phyloP scores from a whole-genome alignment of 2,888 invertebrate genomes.

The Apotomis turbidana region DNA sequence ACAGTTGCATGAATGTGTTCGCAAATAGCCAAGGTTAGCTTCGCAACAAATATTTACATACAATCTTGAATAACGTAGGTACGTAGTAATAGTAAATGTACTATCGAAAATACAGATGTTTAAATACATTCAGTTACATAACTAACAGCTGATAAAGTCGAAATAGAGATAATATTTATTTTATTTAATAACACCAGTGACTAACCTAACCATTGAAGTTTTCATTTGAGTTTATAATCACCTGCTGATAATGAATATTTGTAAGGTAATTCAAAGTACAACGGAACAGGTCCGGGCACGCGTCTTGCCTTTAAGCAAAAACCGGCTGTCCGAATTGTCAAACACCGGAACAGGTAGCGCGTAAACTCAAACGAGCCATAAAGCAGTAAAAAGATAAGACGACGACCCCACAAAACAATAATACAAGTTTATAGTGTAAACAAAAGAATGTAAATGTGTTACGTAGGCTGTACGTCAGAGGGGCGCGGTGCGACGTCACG shows the following conservation, averaged over 20 bases:
- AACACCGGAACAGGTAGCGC: constrained; percentile 52
- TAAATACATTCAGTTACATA: constrained; percentile 25
- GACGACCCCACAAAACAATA: constrained; percentile 76
- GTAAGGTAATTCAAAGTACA: constrained; percentile 19
- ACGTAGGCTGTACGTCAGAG: constrained; percentile 71
- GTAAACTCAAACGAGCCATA: constrained; percentile 64
- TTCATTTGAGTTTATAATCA: constrained; percentile 21
- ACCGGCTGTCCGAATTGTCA: constrained; percentile 25
- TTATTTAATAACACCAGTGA: constrained; percentile 19
- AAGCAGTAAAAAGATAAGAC: constrained; percentile 78
- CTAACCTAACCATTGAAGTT: constrained; percentile 3
- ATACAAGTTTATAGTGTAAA: constrained; percentile 80
- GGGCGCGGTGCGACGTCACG: constrained; percentile 74
- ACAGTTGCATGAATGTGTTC: constrained; percentile 26
- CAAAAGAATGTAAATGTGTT: constrained; percentile 75
- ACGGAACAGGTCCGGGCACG: constrained; percentile 14
- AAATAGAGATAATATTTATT: constrained; percentile 22
- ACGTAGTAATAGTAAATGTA: constrained; percentile 13
- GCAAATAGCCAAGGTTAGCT: constrained; percentile 35
- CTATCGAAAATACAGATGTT: constrained; percentile 18
- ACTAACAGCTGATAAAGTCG: constrained; percentile 28
- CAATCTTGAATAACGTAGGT: constrained; percentile 6
- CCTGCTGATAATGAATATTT: constrained; percentile 21
- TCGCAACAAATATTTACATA: constrained; percentile 29
- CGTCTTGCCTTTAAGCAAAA: constrained; percentile 5